phyloP scores from a whole-genome alignment of 2,888 invertebrate genomes.

The Cyclophora albipunctata region DNA sequence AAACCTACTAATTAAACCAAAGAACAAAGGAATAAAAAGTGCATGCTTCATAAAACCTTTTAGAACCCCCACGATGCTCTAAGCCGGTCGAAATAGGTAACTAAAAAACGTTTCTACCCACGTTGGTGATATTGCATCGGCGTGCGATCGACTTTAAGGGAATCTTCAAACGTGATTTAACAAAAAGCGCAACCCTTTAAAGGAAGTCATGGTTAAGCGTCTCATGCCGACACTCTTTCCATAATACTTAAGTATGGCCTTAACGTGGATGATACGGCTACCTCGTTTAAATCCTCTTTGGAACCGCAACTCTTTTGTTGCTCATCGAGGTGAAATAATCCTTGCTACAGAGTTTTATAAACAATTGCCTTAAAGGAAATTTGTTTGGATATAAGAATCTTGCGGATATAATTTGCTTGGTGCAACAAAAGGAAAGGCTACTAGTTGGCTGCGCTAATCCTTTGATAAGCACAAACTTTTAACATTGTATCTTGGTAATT shows the following conservation, averaged over 20 bases:
- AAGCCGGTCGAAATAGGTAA: conserved; percentile 41
- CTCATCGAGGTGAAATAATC: conserved; percentile 57
- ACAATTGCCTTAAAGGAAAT: conserved; percentile 56
- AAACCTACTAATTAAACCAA: conserved; percentile 60
- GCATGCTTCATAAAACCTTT: conserved; percentile 48
- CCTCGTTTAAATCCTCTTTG: conserved; percentile 67
- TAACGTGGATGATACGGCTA: conserved; percentile 65
- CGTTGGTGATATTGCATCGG: conserved; percentile 47
- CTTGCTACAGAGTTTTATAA: conserved; percentile 50
- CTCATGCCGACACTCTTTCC: conserved; percentile 65
- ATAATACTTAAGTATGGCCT: conserved; percentile 69
- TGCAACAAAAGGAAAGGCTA: conserved; percentile 31
- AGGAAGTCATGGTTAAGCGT: conserved; percentile 62
- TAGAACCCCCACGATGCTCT: conserved; percentile 66
- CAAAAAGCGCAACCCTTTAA: conserved; percentile 73
- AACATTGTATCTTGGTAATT: conserved; percentile 8
- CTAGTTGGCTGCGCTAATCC: conserved; percentile 31
- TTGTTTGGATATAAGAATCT: conserved; percentile 41
- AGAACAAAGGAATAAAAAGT: conserved; percentile 56
- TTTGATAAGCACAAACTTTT: conserved; percentile 21
- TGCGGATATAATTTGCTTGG: conserved; percentile 47
- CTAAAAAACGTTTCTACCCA: conserved; percentile 47
- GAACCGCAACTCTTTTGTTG: conserved; percentile 67
- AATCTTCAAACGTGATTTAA: conserved; percentile 57
- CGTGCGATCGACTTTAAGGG: conserved; percentile 51